A percentile compares a stretch with the other conserved stretches of the same genome.
phyloP scores from a whole-genome alignment of 2,888 invertebrate genomes.

The Drosophila trichaetosa region DNA sequence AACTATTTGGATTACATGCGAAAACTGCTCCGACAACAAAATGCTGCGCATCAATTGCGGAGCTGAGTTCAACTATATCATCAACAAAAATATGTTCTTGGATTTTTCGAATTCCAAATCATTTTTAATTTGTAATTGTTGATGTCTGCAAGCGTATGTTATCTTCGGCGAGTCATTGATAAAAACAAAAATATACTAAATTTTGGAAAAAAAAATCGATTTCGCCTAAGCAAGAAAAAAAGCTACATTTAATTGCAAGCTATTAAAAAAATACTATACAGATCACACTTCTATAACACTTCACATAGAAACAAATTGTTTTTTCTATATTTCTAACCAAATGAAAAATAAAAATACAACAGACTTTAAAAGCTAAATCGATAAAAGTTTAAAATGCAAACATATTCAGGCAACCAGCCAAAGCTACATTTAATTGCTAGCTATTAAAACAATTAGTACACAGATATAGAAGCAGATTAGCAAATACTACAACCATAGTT shows the following conservation, averaged over 20 bases:
- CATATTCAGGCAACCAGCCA: background rate
- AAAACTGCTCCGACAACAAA: slow-evolving; percentile 2
- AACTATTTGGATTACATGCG: slow-evolving; percentile 11
- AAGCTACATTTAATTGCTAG: background rate
- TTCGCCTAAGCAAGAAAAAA: background rate
- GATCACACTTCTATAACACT: background rate
- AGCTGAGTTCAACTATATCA: background rate
- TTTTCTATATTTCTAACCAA: background rate
- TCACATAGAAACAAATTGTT: rapidly evolving
- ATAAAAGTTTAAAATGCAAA: background rate
- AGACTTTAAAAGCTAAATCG: background rate
- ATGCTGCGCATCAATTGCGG: background rate
- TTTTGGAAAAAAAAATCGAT: background rate
- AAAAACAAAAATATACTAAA: background rate
- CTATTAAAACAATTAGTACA: background rate
- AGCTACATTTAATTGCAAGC: background rate
- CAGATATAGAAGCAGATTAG: background rate
- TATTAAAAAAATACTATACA: background rate
- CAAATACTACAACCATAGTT: background rate
- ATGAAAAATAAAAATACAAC: background rate
- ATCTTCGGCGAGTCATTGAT: background rate
- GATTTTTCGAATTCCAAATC: background rate
- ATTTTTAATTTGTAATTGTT: background rate
- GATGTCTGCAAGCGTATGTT: background rate
- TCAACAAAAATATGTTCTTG: background rate